Percentiles rank a stretch among this genome's conserved stretches.
Evolutionary conservation across 2,888 invertebrate genomes (phyloP).

Genomic region (Trissolcus brochymenae): DNA sequence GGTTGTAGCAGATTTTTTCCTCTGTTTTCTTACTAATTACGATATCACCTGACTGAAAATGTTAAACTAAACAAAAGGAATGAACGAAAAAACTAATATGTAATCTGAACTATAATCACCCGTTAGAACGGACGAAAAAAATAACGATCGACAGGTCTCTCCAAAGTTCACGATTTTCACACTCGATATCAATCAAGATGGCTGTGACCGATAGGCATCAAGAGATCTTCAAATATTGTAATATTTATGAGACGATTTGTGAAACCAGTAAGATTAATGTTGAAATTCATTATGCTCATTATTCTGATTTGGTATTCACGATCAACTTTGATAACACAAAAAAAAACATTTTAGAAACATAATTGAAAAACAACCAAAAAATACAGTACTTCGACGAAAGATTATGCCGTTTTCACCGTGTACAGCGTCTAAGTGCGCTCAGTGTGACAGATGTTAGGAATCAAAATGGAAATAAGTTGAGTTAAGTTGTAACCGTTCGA

Average conservation of each 20-base stretch:
- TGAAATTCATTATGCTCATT: constrained; percentile 28
- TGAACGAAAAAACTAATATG: too few species aligned
- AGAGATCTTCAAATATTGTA: constrained; percentile 34
- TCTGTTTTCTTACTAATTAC: too few species aligned
- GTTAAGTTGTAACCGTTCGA: too few species aligned
- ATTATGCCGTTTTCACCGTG: constrained; percentile 11
- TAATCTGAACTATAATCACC: constrained; percentile 2
- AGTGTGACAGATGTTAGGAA: too few species aligned
- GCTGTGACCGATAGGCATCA: constrained; percentile 28
- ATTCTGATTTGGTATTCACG: constrained; percentile 32
- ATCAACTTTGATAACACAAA: constrained; percentile 19
- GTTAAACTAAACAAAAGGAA: too few species aligned
- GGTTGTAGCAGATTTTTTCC: constrained; percentile 1
- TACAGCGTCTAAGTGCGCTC: too few species aligned
- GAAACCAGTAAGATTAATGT: constrained; percentile 35
- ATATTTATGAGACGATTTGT: constrained; percentile 39
- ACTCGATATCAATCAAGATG: constrained; percentile 44
- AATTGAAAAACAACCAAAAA: constrained; percentile 24
- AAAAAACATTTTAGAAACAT: constrained; percentile 29
- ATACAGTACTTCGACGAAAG: constrained; percentile 19
- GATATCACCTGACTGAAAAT: too few species aligned
- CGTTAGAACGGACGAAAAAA: constrained; percentile 10
- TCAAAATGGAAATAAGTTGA: too few species aligned
- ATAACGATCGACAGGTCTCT: constrained; percentile 13
- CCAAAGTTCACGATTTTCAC: constrained; percentile 31